Evolutionary conservation across 2,888 invertebrate genomes (phyloP).

Genomic region (Bimastos eiseni): DNA sequence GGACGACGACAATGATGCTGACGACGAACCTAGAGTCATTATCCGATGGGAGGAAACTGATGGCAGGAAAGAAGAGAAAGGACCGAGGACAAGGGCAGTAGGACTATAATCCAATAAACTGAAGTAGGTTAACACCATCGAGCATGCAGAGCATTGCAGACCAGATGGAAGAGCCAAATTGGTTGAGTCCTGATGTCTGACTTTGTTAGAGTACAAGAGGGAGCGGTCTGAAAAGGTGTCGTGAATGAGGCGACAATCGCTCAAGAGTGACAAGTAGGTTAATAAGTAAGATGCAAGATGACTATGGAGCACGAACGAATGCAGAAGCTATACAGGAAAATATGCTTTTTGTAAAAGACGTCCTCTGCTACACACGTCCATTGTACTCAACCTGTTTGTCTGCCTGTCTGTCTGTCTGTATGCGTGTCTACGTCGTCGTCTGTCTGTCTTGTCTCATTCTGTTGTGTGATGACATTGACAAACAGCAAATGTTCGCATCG

Average conservation of each 20-base stretch:
- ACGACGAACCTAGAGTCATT: background rate
- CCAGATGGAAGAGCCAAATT: background rate
- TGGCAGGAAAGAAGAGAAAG: background rate
- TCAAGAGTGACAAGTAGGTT: background rate
- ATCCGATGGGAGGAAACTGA: background rate
- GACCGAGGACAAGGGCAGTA: background rate
- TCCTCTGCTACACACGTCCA: background rate
- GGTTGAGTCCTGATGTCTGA: background rate
- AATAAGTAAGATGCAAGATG: background rate
- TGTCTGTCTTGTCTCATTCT: background rate
- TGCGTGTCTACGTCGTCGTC: background rate
- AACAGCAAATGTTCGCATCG: background rate
- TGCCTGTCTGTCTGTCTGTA: background rate
- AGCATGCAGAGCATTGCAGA: background rate
- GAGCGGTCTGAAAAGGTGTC: background rate
- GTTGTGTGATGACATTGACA: conserved; percentile 17
- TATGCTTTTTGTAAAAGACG: background rate
- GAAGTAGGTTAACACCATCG: background rate
- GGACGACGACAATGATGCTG: background rate
- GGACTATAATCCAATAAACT: background rate
- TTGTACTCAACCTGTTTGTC: background rate
- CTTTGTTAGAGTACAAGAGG: background rate
- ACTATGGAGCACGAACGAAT: background rate
- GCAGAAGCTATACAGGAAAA: background rate
- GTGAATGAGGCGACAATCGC: background rate